phyloP scores from a whole-genome alignment of 2,888 invertebrate species.

The Drosophila picticornis region DNA sequence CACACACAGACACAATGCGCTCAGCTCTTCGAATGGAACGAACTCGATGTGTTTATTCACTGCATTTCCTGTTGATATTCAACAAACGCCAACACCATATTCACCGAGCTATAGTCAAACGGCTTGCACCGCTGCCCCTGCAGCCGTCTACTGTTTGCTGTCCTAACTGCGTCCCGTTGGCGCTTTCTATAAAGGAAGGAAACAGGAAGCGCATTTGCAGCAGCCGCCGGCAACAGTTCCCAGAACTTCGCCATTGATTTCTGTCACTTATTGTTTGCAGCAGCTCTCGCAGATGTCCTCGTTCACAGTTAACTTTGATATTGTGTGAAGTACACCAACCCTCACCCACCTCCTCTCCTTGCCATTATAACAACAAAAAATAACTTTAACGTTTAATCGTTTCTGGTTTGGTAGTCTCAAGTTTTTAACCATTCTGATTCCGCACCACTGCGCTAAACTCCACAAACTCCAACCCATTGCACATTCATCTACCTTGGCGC shows the following conservation, averaged over 20 bases:
- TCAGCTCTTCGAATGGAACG: slow-evolving; percentile 31
- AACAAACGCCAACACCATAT: slow-evolving; percentile 64
- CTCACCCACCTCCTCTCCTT: neutral
- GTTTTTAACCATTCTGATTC: slow-evolving; percentile 20
- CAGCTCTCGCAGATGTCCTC: slow-evolving; percentile 27
- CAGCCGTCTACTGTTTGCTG: neutral
- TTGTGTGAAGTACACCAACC: neutral
- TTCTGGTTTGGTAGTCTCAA: slow-evolving; percentile 40
- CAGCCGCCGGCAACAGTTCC: slow-evolving; percentile 38
- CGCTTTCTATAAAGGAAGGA: slow-evolving; percentile 60
- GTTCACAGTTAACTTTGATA: slow-evolving; percentile 18
- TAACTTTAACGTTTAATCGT: slow-evolving; percentile 42
- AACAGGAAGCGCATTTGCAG: slow-evolving; percentile 76
- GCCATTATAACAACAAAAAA: slow-evolving; percentile 1
- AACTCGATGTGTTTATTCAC: slow-evolving; percentile 76
- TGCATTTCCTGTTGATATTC: slow-evolving; percentile 80
- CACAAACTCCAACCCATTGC: slow-evolving; percentile 1
- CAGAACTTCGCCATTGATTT: slow-evolving; percentile 69
- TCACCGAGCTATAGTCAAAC: slow-evolving; percentile 29
- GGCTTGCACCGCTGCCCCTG: neutral
- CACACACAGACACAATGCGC: slow-evolving; percentile 23
- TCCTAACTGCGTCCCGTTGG: slow-evolving; percentile 54
- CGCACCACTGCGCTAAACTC: slow-evolving; percentile 27
- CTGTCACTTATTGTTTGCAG: slow-evolving; percentile 65
- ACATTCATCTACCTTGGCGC: slow-evolving; percentile 4